These are phyloP conservation scores for Melieria omissa DNA, from an alignment of 2,888 invertebrate species.

Conservation along the genomic window DNA sequence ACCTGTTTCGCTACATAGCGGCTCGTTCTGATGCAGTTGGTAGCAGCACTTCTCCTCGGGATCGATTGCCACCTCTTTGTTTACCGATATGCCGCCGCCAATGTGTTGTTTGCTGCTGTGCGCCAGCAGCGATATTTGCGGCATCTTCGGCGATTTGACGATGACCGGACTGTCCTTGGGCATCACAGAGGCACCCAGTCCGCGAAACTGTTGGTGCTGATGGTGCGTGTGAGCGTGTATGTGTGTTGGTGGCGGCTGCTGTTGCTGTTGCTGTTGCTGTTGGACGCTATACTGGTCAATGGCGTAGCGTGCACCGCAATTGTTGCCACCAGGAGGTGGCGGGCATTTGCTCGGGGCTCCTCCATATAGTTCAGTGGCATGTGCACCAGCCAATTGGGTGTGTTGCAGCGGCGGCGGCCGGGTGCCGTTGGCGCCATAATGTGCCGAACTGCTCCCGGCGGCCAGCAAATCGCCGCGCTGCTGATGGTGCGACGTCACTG, in stretches of 20 bases:
- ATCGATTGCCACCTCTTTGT: constrained; percentile 67
- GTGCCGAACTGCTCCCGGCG: constrained; percentile 42
- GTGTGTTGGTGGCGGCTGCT: constrained; percentile 46
- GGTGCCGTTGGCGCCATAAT: constrained; percentile 53
- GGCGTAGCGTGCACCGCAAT: constrained; percentile 41
- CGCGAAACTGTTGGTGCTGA: constrained; percentile 56
- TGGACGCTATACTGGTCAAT: constrained; percentile 41
- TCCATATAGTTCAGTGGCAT: constrained; percentile 47
- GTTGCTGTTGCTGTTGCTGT: constrained; percentile 37
- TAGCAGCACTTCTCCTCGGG: constrained; percentile 62
- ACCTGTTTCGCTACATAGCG: constrained; percentile 45
- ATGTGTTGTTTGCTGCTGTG: constrained; percentile 47
- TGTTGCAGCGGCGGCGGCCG: constrained; percentile 47
- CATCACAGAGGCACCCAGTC: constrained; percentile 62
- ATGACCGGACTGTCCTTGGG: constrained; percentile 66
- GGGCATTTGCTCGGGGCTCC: constrained; percentile 43
- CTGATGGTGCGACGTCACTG: constrained; percentile 35
- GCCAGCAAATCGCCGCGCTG: constrained; percentile 37
- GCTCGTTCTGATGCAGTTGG: constrained; percentile 38
- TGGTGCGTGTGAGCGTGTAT: background rate
- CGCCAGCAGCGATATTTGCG: constrained; percentile 52
- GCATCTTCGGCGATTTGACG: constrained; percentile 61
- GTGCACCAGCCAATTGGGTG: constrained; percentile 38
- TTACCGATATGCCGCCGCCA: constrained; percentile 58
- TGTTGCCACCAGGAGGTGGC: constrained; percentile 38